Base-by-base conservation (phyloP, 2,113 vertebrate genomes). In the Cranoglanis bouderius region DNA sequence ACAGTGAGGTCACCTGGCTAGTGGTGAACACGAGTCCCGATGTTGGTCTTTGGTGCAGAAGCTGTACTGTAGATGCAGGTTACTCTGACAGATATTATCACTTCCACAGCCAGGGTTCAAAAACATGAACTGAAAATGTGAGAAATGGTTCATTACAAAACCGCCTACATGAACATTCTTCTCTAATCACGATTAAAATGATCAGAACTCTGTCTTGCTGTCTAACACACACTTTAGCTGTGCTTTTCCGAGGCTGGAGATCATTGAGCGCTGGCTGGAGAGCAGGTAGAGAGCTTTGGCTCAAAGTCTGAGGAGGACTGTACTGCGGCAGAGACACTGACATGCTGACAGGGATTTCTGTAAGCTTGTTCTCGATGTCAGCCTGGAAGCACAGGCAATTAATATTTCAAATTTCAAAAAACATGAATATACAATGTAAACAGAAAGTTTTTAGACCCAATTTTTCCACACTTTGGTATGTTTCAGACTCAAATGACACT, bases 71-170 rank as follows among this genome's bases (percentile, higher is more conserved):
- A 97, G 94, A 88, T 96, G 95, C 80, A 97, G 94, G 89, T 97
- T 97, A 95, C 97, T 97, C 84, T 97, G 94, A 86, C 96, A 97
- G 63, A 96, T 80, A 0, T 96, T 96, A 92, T 97, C 96, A 1
- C 87, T 91, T 90, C 96, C 97, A 90, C 97, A 97, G 43, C 96
- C 97, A 89, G 96, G 95, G 93, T 97, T 97, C 91, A 97, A 90
- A 94, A 97, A 97, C 86, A 96, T 95, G 82, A 97, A 95, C 96
- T 97, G 91, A 49, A 93, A 78, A 65, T 32, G 18, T 43, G 90
- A 90, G 91, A 65, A 90, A 70, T 75, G 9, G 14, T 65, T 55
- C 35, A 51, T 65, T 77, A 85, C 3, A 82, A 35, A n/a, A 26
- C 4, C 57, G 21, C 10, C 21, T 9, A 84, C 2, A 7, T 6